phyloP scores from a whole-genome alignment of 2,888 invertebrate genomes.

The Xestobium rufovillosum region DNA sequence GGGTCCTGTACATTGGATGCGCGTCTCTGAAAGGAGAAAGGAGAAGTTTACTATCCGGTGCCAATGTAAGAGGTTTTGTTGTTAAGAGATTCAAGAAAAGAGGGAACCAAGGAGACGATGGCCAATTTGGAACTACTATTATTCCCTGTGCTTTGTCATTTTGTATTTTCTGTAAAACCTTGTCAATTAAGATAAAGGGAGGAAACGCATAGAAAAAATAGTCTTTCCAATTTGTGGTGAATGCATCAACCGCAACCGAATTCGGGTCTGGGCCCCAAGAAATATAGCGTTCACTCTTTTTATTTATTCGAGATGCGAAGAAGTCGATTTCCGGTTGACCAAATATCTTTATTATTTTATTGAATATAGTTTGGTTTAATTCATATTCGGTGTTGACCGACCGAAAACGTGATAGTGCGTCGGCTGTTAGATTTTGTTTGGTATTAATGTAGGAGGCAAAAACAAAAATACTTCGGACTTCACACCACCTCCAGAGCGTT shows the following conservation, averaged over 20 bases:
- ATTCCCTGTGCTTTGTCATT: constrained; percentile 20
- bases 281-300: constrained; percentile 18
- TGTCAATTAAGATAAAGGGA: constrained; percentile 14
- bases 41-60: constrained; percentile 14
- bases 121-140: constrained; percentile 21
- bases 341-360: constrained; percentile 11
- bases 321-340: constrained; percentile 15
- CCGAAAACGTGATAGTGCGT: constrained; percentile 9
- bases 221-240: constrained; percentile 12
- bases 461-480: constrained; percentile 19
- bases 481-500: constrained; percentile 21
- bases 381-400: constrained; percentile 15
- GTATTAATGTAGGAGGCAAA: constrained; percentile 18
- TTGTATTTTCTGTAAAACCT: constrained; percentile 19
- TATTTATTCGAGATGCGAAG: constrained; percentile 16
- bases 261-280: constrained; percentile 13
- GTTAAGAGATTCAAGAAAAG: constrained; percentile 14
- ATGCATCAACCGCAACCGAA: background rate
- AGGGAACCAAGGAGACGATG: constrained; percentile 23
- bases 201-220: constrained; percentile 20
- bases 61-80: constrained; percentile 13
- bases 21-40: constrained; percentile 14
- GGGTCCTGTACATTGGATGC: constrained; percentile 14
- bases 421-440: constrained; percentile 18
- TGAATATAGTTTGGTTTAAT: constrained; percentile 8